Conservation (phyloP, 2,888 invertebrate species). For the Syrista parreyssii region DNA sequence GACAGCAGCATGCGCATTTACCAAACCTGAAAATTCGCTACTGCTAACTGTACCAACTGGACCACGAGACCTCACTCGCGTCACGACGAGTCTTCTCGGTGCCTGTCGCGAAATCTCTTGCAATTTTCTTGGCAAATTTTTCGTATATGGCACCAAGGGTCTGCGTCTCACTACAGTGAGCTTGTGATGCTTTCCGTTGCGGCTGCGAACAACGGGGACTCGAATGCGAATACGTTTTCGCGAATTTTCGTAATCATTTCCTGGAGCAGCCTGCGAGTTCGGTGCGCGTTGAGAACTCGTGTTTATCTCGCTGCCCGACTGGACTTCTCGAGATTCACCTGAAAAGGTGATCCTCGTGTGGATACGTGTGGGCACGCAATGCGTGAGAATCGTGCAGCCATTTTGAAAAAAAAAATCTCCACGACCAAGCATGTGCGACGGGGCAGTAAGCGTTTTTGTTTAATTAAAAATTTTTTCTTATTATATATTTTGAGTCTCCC, state of each 20-base stretch:
- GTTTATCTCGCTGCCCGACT: constrained; percentile 2
- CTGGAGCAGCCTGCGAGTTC: constrained; percentile 16
- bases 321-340: constrained; percentile 33
- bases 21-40: constrained; percentile 5
- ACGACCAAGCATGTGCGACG: too few relatives aligned
- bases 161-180: constrained; percentile 58
- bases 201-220: constrained; percentile 57
- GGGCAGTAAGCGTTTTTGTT: too few relatives aligned
- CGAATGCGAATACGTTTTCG: constrained; percentile 61
- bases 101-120: constrained; percentile 22
- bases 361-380: too few relatives aligned
- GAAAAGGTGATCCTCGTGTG: constrained; percentile 38
- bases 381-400: too few relatives aligned
- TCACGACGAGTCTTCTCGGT: constrained; percentile 55
- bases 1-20: background rate
- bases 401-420: too few relatives aligned
- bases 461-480: too few relatives aligned
- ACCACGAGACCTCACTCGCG: constrained; percentile 48
- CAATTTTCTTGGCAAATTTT: constrained; percentile 30
- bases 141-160: constrained; percentile 47
- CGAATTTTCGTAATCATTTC: constrained; percentile 30
- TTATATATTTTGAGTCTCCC: too few relatives aligned
- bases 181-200: constrained; percentile 53
- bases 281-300: constrained; percentile 17
- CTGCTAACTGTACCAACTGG: constrained; percentile 21